Evolutionary conservation across 2,888 invertebrate genomes (phyloP).

Genomic region (Girardia tigrina): DNA sequence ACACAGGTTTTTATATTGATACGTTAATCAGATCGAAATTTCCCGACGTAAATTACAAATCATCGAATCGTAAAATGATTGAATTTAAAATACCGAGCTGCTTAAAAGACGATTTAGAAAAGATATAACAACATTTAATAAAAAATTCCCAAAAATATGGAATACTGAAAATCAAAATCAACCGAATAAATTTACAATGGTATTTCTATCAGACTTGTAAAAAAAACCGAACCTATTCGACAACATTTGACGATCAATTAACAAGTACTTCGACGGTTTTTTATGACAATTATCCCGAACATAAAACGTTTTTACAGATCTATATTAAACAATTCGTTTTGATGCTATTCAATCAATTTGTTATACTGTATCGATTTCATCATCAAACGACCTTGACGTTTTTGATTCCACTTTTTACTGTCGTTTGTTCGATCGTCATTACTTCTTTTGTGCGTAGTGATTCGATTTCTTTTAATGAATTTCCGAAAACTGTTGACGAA

Average conservation of each 20-base stretch:
- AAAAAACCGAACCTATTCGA: not conserved
- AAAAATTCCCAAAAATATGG: not conserved
- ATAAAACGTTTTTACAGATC: not conserved
- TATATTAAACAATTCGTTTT: not conserved
- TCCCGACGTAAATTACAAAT: not conserved
- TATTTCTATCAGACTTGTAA: not conserved
- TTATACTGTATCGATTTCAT: not conserved
- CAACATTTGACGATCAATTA: slow-evolving; percentile 9
- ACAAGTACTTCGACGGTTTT: too few relatives aligned
- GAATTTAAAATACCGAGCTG: not conserved
- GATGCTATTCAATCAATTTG: not conserved
- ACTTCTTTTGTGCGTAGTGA: not conserved
- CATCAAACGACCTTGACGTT: not conserved
- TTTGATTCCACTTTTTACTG: not conserved
- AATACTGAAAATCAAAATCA: not conserved
- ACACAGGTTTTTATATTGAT: not conserved
- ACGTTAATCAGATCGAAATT: not conserved
- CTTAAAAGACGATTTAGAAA: not conserved
- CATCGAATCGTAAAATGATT: not conserved
- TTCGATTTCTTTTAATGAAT: not conserved
- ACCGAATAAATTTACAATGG: slow-evolving; percentile 6
- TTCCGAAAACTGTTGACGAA: not conserved
- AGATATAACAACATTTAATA: not conserved
- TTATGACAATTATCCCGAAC: not conserved
- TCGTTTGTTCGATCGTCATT: not conserved